Base-by-base conservation (phyloP, 35 echinoderm and acorn worm species). In the Apostichopus japonicus region DNA sequence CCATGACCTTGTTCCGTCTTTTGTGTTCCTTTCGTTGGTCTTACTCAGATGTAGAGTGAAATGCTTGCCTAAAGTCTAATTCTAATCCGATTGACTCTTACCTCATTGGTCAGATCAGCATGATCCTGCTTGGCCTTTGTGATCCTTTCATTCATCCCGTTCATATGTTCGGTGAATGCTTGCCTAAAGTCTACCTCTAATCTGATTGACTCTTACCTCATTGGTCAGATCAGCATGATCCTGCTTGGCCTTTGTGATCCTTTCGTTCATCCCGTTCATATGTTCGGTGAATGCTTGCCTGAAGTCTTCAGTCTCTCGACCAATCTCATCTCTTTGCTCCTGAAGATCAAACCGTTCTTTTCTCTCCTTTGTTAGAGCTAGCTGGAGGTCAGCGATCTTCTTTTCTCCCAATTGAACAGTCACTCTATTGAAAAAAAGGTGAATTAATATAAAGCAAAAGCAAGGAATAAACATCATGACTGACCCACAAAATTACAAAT, bases 261-360 rank as follows among this genome's bases (percentile, higher is more conserved):
- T 93, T 1, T 88, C 79, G 83, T 96, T 99, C 92, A 99, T 92
- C 44, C 92, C 92, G 71, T 24, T 79, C 97, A 99, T 99, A 55
- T 95, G 94, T 58, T 94, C 93, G 44, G 82, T 65, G 24, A 99
- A 95, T 23, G 87, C 92, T 72, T 93, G 91, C 56, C 93, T 91
- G 88, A 99, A 99, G 78, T 95, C 94, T 59, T 59, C 57, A 0
- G 93, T 86, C 81, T 99, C 97, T 83, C 93, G 53, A 1, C 92
- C 92, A 53, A 95, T 71, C 10, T 58, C 79, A 63, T 99, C 97
- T 56, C 97, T 91, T 75, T 99, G 94, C 84, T 96, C 95, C 61
- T 99, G 97, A 17, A 99, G 95, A 10, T 96, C 97, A 86, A 96
- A 95, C 14, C 97, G 86, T 58, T 99, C 97, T 67, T 99, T 99